Percentiles rank a stretch among this genome's conserved stretches.
Conservation (phyloP, 2,797 vertebrate genomes). For the Capromys pilorides region DNA sequence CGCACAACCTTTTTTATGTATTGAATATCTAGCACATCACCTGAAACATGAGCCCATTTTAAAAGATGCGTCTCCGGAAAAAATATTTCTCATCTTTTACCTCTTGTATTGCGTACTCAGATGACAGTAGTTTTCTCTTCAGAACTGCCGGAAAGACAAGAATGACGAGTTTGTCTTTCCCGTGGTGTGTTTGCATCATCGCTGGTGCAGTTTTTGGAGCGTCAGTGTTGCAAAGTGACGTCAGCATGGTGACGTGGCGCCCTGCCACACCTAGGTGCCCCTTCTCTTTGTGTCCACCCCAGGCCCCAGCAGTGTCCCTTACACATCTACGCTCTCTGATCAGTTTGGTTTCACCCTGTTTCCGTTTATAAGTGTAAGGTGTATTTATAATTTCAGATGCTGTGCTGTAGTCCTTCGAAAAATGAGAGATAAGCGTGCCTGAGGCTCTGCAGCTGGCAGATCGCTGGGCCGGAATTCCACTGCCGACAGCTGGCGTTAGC, state of each 20-base stretch:
- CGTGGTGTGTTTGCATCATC: background rate
- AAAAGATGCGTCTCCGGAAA: background rate
- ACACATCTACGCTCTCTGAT: background rate
- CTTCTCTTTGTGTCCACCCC: background rate
- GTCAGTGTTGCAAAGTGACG: background rate
- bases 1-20: background rate
- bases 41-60: background rate
- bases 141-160: slow-evolving; percentile 30
- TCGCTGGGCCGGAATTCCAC: slow-evolving; percentile 45
- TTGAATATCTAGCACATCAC: background rate
- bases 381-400: slow-evolving; percentile 65
- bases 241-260: background rate
- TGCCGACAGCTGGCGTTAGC: slow-evolving; percentile 33
- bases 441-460: slow-evolving; percentile 53
- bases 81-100: background rate
- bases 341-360: background rate
- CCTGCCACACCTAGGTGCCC: background rate
- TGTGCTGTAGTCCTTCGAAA: background rate
- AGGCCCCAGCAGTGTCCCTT: background rate
- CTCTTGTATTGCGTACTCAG: background rate
- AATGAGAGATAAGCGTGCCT: slow-evolving; percentile 58
- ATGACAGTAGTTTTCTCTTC: background rate
- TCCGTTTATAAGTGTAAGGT: slow-evolving; percentile 52
- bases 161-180: slow-evolving; percentile 17
- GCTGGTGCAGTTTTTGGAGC: slow-evolving; percentile 7